These are phyloP conservation scores for Eulimnadia texana DNA, from an alignment of 1,140 invertebrate species.

Conservation along the genomic window DNA sequence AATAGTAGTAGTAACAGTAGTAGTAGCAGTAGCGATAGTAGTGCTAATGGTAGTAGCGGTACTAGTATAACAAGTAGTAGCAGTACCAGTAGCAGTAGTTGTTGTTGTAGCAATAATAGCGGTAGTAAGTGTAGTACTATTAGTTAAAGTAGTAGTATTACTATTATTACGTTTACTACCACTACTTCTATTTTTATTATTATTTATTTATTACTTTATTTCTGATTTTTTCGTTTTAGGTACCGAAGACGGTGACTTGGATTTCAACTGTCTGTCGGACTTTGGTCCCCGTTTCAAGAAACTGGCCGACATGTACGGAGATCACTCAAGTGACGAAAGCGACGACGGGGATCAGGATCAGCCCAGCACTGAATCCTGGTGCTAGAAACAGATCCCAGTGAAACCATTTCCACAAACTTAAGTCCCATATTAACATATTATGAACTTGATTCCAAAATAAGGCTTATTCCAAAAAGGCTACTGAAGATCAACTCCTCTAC, in stretches of 20 bases:
- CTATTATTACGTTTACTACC: background rate
- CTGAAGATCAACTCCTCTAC: no score
- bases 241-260: slow-evolving; percentile 84
- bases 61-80: no score
- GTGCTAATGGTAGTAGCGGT: no score
- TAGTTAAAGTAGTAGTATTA: no score
- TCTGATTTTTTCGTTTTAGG: slow-evolving; percentile 31
- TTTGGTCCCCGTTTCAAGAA: slow-evolving; percentile 94
- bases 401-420: background rate
- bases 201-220: background rate
- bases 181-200: background rate
- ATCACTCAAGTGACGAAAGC: slow-evolving; percentile 59
- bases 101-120: no score
- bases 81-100: no score
- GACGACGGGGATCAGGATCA: slow-evolving; percentile 35
- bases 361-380: slow-evolving; percentile 7
- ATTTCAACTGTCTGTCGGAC: slow-evolving; percentile 91
- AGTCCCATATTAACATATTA: background rate
- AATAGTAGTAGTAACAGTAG: no score
- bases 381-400: no score
- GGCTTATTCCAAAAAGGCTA: no score
- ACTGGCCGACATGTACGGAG: slow-evolving; percentile 92
- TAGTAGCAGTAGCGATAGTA: no score
- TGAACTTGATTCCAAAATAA: no score
- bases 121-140: no score